A percentile compares a stretch with the other conserved stretches of the same genome.
These are phyloP conservation scores for Erannis defoliaria DNA, from an alignment of 2,888 invertebrate genomes.

Conservation along the genomic window DNA sequence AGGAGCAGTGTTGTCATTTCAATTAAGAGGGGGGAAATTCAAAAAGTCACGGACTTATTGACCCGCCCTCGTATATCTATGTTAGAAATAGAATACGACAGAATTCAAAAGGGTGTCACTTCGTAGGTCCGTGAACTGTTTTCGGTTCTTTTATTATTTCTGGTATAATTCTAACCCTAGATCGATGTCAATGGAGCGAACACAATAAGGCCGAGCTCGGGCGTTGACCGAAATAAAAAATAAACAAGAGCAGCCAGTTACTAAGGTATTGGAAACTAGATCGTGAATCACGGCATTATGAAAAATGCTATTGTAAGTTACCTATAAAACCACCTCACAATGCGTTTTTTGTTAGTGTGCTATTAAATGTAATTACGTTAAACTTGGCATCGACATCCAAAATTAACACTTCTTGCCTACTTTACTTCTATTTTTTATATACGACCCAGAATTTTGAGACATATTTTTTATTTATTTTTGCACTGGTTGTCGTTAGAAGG, in stretches of 20 bases:
- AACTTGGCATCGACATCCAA: background rate
- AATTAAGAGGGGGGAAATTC: too few relatives aligned
- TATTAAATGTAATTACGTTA: background rate
- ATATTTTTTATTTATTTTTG: too few relatives aligned
- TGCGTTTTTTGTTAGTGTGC: slow-evolving; percentile 5
- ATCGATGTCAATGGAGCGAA: slow-evolving; percentile 78
- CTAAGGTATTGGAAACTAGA: slow-evolving; percentile 72
- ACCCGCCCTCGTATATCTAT: too few relatives aligned
- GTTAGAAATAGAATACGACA: slow-evolving; percentile 27
- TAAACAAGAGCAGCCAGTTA: slow-evolving; percentile 65
- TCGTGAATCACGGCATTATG: slow-evolving; percentile 62
- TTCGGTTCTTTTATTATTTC: slow-evolving; percentile 46
- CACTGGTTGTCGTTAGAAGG: too few relatives aligned
- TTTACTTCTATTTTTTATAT: too few relatives aligned
- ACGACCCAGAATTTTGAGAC: too few relatives aligned
- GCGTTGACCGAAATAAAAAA: slow-evolving; percentile 83
- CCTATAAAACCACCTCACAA: slow-evolving; percentile 17
- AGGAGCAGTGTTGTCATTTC: too few relatives aligned
- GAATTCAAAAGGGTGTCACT: slow-evolving; percentile 36
- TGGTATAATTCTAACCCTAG: slow-evolving; percentile 72
- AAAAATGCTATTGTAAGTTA: slow-evolving; percentile 41
- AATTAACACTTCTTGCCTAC: background rate
- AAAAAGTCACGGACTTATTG: too few relatives aligned
- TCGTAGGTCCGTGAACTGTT: slow-evolving; percentile 13
- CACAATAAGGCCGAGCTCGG: slow-evolving; percentile 72